Percentiles rank a stretch among this genome's conserved stretches.
Conservation (phyloP, 1,140 invertebrate species). For the Eupristina koningsbergeri region DNA sequence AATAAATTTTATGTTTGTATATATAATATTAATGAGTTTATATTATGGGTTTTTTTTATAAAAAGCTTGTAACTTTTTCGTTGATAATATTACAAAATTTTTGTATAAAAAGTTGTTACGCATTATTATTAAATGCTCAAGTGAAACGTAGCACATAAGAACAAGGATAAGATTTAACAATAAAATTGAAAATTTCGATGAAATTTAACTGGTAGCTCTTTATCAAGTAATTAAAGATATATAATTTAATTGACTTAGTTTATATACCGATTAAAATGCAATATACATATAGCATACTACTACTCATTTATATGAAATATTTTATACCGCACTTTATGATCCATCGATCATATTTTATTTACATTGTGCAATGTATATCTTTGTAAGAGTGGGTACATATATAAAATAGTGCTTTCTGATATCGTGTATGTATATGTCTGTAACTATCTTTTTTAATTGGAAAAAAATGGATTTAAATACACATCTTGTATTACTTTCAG, state of each 20-base stretch:
- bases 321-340: too few relatives aligned
- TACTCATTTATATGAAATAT: too few relatives aligned
- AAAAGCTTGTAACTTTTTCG: background rate
- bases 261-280: conserved; percentile 53
- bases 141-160: conserved; percentile 10
- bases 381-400: too few relatives aligned
- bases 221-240: conserved; percentile 26
- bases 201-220: conserved; percentile 40
- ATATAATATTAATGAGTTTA: background rate
- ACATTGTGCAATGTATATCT: too few relatives aligned
- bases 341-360: too few relatives aligned
- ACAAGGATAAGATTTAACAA: conserved; percentile 1
- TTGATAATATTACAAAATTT: conserved; percentile 32
- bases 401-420: background rate
- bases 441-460: background rate
- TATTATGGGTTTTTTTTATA: conserved; percentile 16
- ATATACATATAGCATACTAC: conserved; percentile 39
- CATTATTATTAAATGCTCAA: conserved; percentile 4
- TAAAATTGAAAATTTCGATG: conserved; percentile 36
- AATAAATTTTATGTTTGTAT: conserved; percentile 3
- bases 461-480: background rate
- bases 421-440: conserved; percentile 13
- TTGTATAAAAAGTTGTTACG: conserved; percentile 37
- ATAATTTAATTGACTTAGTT: conserved; percentile 62
- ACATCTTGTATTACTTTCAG: background rate